Evolutionary conservation across 2,113 vertebrate species (phyloP).

Genomic region (Mirza zaza): DNA sequence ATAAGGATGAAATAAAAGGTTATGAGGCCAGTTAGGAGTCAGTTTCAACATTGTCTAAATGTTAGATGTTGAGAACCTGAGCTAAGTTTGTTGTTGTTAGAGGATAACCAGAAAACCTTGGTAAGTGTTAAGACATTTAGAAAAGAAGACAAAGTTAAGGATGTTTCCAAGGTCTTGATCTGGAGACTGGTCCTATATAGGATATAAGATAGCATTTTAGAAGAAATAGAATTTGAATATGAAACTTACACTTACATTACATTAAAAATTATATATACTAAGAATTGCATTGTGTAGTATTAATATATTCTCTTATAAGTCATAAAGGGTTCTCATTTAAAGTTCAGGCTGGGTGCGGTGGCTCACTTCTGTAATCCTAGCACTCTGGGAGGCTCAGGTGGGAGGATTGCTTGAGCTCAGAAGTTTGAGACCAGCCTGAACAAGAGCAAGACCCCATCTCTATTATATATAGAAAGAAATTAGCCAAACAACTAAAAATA

Average conservation of each 20-base stretch:
- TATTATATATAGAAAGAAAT: no score
- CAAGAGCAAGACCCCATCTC: no score
- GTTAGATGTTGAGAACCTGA: not conserved
- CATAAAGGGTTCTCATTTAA: not conserved
- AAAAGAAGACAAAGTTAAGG: not conserved
- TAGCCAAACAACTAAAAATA: no score
- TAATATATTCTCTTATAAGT: not conserved
- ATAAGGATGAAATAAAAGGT: not conserved
- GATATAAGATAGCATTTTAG: not conserved
- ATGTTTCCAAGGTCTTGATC: not conserved
- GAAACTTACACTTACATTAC: not conserved
- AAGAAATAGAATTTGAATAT: slow-evolving; percentile 2
- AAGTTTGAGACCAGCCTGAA: no score
- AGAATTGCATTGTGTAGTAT: not conserved
- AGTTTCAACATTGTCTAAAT: not conserved
- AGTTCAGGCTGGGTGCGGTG: not conserved
- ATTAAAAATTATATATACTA: not conserved
- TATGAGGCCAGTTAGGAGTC: not conserved
- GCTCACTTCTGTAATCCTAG: no score
- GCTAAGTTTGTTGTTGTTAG: not conserved
- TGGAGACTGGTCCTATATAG: not conserved
- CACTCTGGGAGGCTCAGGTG: no score
- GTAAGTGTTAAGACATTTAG: not conserved
- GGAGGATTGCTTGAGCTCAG: no score
- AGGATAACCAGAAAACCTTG: not conserved